Percentiles rank a stretch among this genome's conserved stretches.
Conservation (phyloP, 2,113 vertebrate species). For the Atractosteus spatula region DNA sequence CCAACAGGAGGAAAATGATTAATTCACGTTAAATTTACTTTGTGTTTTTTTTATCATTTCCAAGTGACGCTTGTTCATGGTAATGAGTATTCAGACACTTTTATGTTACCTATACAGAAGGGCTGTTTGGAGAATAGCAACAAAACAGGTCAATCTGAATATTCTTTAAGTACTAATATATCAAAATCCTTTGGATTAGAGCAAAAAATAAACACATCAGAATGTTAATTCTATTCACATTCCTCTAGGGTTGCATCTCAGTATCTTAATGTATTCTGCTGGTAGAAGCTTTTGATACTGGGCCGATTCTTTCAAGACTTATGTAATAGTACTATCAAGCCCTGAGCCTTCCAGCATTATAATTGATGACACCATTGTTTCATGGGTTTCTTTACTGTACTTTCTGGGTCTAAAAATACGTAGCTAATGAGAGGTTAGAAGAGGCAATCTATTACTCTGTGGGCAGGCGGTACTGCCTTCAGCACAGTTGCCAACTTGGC, state of each 20-base stretch:
- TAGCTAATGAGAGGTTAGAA: constrained; percentile 18
- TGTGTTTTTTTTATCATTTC: constrained; percentile 1
- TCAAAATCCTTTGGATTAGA: constrained; percentile 9
- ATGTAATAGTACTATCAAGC: not conserved
- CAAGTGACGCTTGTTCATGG: not conserved
- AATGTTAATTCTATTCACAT: constrained; percentile 9
- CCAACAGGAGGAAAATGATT: not conserved
- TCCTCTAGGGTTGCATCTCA: constrained; percentile 10
- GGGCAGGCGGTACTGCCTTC: not conserved
- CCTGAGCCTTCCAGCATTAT: not conserved
- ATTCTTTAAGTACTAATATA: constrained; percentile 1
- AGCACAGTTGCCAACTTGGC: not conserved
- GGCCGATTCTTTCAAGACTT: not conserved
- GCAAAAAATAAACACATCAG: constrained; percentile 5
- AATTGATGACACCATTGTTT: not conserved
- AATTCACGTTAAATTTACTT: not conserved
- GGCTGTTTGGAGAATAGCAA: constrained; percentile 13
- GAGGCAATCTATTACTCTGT: not conserved
- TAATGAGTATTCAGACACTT: constrained; percentile 14
- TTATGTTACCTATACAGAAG: constrained; percentile 8
- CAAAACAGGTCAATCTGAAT: constrained; percentile 18
- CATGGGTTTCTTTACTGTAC: not conserved
- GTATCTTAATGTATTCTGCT: constrained; percentile 4
- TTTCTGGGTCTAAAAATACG: not conserved
- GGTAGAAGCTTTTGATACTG: not conserved